Conservation (phyloP, 2,888 invertebrate species). For the Erebia epiphron region DNA sequence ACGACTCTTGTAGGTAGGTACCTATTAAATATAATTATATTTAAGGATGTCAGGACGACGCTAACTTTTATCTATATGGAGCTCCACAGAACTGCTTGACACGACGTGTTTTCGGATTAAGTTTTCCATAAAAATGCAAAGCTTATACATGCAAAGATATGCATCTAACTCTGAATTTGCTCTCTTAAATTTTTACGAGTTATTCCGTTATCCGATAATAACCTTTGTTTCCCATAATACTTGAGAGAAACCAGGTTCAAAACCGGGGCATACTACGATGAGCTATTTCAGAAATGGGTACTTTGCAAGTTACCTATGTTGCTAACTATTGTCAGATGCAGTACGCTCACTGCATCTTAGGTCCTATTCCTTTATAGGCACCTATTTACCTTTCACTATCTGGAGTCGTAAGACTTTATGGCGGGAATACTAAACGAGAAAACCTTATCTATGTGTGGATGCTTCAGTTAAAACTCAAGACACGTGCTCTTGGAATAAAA, state of each 20-base stretch:
- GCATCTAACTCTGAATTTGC: no score
- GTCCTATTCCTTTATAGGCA: neutral
- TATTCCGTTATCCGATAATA: no score
- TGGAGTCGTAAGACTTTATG: slow-evolving; percentile 9
- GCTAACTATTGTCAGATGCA: neutral
- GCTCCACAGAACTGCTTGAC: no score
- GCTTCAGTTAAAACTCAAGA: slow-evolving; percentile 2
- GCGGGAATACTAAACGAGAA: neutral
- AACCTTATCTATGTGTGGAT: slow-evolving; percentile 13
- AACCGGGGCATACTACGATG: neutral
- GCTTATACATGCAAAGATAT: no score
- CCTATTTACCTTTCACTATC: slow-evolving; percentile 15
- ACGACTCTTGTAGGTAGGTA: neutral
- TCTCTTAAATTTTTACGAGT: no score
- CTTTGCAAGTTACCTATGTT: neutral
- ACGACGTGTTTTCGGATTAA: no score
- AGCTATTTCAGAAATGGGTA: neutral
- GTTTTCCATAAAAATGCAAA: no score
- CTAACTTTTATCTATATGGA: no score
- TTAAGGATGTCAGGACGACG: no score
- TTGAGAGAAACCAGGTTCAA: neutral
- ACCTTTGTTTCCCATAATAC: no score
- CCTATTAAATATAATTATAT: no score
- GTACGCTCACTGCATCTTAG: neutral
- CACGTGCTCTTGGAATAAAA: slow-evolving; percentile 11